phyloP scores from a whole-genome alignment of 2,113 vertebrate species.

The Cacatua alba region DNA sequence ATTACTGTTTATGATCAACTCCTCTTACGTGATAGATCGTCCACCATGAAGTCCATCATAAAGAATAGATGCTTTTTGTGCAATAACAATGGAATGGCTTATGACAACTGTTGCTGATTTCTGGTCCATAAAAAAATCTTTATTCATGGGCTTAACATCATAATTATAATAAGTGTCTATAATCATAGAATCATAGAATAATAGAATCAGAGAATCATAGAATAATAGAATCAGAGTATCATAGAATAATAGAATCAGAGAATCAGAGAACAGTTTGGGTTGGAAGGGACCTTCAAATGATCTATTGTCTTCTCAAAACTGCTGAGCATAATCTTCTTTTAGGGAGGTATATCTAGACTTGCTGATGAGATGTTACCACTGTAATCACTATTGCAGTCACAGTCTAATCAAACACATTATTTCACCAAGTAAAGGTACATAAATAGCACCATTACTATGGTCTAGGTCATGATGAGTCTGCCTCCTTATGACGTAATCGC shows the following conservation, averaged over 20 bases:
- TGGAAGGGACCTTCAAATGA: background rate
- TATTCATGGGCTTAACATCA: background rate
- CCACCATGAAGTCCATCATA: background rate
- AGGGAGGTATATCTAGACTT: background rate
- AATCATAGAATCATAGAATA: background rate
- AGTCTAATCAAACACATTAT: background rate
- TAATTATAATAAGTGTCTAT: background rate
- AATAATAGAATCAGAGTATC: too few relatives aligned
- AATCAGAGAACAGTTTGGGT: background rate
- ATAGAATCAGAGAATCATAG: background rate
- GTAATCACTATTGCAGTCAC: background rate
- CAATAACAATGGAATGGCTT: background rate
- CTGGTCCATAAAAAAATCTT: background rate
- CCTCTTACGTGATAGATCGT: background rate
- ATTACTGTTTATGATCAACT: background rate
- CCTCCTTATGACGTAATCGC: background rate
- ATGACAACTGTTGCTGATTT: background rate
- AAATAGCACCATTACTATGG: background rate
- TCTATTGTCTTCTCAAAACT: background rate
- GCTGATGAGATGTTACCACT: background rate
- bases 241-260: background rate
- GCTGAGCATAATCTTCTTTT: background rate
- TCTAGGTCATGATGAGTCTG: background rate
- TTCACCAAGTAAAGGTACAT: background rate
- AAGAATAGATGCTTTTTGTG: background rate